A percentile compares a stretch with the other conserved stretches of the same genome.
Conservation (phyloP, 1,140 invertebrate species). For the Doryteuthis pealeii region DNA sequence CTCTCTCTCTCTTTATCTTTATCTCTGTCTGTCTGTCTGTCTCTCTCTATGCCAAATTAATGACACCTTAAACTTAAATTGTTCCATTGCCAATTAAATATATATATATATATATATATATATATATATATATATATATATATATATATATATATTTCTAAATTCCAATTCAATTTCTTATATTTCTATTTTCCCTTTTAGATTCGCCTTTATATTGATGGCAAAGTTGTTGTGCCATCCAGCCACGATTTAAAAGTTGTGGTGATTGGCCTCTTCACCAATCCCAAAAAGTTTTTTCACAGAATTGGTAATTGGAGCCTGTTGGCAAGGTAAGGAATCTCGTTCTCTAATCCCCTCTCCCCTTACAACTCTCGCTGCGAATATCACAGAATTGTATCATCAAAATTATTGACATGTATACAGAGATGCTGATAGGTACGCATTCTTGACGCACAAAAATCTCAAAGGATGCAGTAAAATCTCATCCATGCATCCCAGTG, state of each 20-base stretch:
- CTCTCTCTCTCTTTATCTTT: no score
- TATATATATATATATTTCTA: neutral
- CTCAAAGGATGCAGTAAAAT: no score
- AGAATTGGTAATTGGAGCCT: slow-evolving; percentile 92
- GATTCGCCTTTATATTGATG: slow-evolving; percentile 89
- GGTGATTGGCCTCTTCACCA: slow-evolving; percentile 99
- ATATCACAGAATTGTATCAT: neutral
- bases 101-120: no score
- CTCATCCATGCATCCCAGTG: no score
- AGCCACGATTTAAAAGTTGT: slow-evolving; percentile 93
- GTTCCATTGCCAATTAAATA: no score
- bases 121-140: no score
- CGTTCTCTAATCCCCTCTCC: neutral
- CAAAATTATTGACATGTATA: no score
- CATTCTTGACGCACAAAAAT: no score
- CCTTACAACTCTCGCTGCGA: neutral
- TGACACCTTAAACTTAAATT: no score
- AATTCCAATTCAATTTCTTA: neutral
- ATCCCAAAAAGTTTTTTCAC: slow-evolving; percentile 73
- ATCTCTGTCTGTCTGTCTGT: no score
- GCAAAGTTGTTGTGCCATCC: slow-evolving; percentile 76
- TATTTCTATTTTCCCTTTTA: slow-evolving; percentile 35
- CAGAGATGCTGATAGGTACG: no score
- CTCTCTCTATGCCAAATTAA: no score
- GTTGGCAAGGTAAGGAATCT: slow-evolving; percentile 81